Base-by-base conservation (phyloP, 1,140 invertebrate species). In the Solenopsis fugax region DNA sequence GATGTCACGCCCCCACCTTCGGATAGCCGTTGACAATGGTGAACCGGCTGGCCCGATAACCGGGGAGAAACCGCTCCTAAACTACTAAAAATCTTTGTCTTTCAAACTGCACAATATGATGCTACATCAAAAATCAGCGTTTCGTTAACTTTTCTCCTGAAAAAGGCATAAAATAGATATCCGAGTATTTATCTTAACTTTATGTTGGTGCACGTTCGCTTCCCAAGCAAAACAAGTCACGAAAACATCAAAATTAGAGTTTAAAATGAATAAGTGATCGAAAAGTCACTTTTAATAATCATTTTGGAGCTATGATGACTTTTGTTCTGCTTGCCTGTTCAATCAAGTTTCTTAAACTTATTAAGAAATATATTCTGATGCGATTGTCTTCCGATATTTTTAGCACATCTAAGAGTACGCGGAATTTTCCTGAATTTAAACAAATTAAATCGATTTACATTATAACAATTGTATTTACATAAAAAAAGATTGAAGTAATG, bases 1-100 rank as follows among this genome's bases (percentile, higher is more conserved):
- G 69, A 48, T 73, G 24, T 52, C 24, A 81, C 67, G 52, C 65
- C 13, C 50, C 62, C 77, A 71, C 64, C 16, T 65, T 18, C 16
- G n/a, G 58, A 13, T 18, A 5, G 12, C 16, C 21, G 41, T 81
- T 81, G 64, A 71, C 65, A 56, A 81, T n/a, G 77, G 45, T 29
- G 24, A 78, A 78, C 18, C 45, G 21, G 45, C 29, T 37, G 1
- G 7, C 48, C 18, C 34, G n/a, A 69, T 24, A 24, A 1, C 21
- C n/a, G 29, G 1, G 21, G 34, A 80, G 41, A 52, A 65, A 4
- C 9, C 18, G 1, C n/a, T 21, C 0, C n/a, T n/a, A n/a, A 1
- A 34, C 0, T 48, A 4, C 2, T 3, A 12, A 21, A 2, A 77
- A 60, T 41, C 24, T 73, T 73, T 1, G 16, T 16, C 9, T 72